These are phyloP conservation scores for Penaeus chinensis DNA, from an alignment of 1,140 invertebrate species.

Conservation along the genomic window DNA sequence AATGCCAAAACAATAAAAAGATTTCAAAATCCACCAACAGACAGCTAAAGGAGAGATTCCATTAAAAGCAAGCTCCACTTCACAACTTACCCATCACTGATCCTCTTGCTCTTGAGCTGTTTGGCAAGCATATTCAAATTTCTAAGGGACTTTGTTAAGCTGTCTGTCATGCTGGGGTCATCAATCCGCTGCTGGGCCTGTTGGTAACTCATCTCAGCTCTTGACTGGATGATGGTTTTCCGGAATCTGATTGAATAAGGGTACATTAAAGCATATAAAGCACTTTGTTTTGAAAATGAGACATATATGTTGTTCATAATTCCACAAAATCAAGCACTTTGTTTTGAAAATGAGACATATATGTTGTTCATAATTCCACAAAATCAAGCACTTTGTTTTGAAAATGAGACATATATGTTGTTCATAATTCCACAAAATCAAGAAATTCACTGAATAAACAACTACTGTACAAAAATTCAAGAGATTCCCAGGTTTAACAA, in stretches of 20 bases:
- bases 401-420: too few species aligned
- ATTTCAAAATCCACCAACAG: too few species aligned
- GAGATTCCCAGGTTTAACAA: neutral
- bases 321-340: too few species aligned
- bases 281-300: too few species aligned
- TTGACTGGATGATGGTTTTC: conserved; percentile 92
- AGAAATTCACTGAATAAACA: too few species aligned
- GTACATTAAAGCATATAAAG: too few species aligned
- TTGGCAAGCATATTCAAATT: conserved; percentile 89
- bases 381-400: too few species aligned
- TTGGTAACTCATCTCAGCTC: conserved; percentile 92
- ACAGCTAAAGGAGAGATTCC: neutral
- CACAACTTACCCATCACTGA: conserved; percentile 83
- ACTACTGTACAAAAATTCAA: too few species aligned
- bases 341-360: too few species aligned
- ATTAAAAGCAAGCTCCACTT: neutral
- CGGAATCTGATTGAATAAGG: conserved; percentile 75
- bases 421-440: too few species aligned
- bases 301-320: too few species aligned
- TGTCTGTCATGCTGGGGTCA: conserved; percentile 79
- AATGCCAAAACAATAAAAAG: neutral
- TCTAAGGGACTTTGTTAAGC: conserved; percentile 82
- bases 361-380: too few species aligned
- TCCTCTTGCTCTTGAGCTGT: conserved; percentile 84
- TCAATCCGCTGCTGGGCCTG: conserved; percentile 95